Percentiles rank a stretch among this genome's conserved stretches.
These are phyloP conservation scores for Chunga burmeisteri DNA, from an alignment of 2,113 vertebrate genomes.

Conservation along the genomic window DNA sequence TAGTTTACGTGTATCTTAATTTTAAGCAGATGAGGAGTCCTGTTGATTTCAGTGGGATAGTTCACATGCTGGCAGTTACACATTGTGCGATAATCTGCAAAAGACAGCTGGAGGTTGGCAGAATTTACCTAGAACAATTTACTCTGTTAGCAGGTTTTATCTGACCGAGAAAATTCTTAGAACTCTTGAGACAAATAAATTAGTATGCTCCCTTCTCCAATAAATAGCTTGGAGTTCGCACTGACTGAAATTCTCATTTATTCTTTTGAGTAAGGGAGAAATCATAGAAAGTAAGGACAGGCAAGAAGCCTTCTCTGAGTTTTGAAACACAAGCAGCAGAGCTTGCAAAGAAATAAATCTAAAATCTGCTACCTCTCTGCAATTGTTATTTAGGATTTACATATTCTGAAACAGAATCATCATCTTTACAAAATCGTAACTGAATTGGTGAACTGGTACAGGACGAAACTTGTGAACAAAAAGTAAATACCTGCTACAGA, in stretches of 20 bases:
- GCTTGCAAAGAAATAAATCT: not conserved
- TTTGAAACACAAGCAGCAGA: not conserved
- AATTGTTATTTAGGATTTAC: not conserved
- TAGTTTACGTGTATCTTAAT: not conserved
- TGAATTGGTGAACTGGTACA: not conserved
- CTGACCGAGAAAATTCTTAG: not conserved
- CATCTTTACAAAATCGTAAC: not conserved
- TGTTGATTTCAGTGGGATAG: not conserved
- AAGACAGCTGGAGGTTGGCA: not conserved
- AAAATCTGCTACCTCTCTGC: rapidly evolving
- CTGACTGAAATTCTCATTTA: not conserved
- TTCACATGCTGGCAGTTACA: not conserved
- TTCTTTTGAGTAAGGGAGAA: not conserved
- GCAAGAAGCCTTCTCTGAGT: not conserved
- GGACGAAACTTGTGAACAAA: not conserved
- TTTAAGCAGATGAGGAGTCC: not conserved
- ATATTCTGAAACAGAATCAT: not conserved
- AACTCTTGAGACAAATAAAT: not conserved
- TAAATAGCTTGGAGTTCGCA: not conserved
- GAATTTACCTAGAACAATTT: not conserved
- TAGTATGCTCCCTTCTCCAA: not conserved
- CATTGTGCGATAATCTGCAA: not conserved
- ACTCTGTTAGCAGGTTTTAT: not conserved
- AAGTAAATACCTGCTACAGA: not conserved
- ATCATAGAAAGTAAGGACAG: not conserved